Base-by-base conservation (phyloP, 1,140 invertebrate species). In the Danaus plexippus region DNA sequence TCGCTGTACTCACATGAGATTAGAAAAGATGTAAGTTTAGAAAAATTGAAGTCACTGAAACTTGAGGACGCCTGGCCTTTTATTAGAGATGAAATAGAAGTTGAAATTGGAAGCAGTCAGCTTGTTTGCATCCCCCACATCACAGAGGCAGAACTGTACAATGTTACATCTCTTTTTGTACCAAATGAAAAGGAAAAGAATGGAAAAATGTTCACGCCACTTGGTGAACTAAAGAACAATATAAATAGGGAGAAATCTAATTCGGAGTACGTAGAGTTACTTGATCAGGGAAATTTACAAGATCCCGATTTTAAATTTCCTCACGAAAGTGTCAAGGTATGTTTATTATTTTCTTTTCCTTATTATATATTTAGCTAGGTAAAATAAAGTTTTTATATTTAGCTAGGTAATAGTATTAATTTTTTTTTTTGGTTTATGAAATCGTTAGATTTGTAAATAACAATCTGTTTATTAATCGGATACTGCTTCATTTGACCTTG, bases 61-160 rank as follows among this genome's bases (percentile, higher is more conserved):
- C 67, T 88, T 11, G 86, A 88, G 63, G 83, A 88, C 54, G 86
- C 87, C 8, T 88, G 87, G 87, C 87, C 87, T 11, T 88, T 88
- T 66, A 88, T 88, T 40, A 78, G 86, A 61, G 84, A 85, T 43
- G 87, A 88, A 79, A 87, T 88, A 44, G 87, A 88, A 60, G 82
- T 71, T 45, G 87, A 88, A 74, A 88, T 87, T 56, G 87, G 86
- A 11, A 87, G 75, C 54, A 83, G 73, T 52, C 74, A 87, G 61
- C 71, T 87, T 12, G 77, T 87, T 47, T 88, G 87, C 65, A 87
- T 88, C 43, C 87, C 87, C 32, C 84, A 86, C 68, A 85, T 88
- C 42, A 88, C 86, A 3, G 87, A 88, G 69, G 83, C 85, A 2
- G 76, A 81, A 56, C 73, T 87, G 47, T 88, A 88, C 58, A 79